Percentiles rank a stretch among this genome's conserved stretches.
Conservation (phyloP, 2,797 vertebrate genomes). For the Alcedo quadribrachys region DNA sequence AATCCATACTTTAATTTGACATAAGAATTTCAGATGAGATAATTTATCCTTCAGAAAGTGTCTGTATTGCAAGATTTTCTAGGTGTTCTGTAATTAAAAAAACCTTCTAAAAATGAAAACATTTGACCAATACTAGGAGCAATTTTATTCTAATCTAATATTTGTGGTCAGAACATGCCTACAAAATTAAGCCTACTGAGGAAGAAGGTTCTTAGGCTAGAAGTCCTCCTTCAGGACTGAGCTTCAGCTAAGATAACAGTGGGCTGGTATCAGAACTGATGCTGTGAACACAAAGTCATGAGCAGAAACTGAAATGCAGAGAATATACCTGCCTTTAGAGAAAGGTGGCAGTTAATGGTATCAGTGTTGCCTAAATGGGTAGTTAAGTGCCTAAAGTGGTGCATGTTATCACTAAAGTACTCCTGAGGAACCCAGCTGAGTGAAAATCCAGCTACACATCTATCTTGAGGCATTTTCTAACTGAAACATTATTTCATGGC, state of each 20-base stretch:
- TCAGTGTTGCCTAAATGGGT: not conserved
- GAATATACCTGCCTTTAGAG: not conserved
- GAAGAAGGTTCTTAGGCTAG: not conserved
- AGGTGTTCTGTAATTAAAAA: not conserved
- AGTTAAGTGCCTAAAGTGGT: slow-evolving; percentile 38
- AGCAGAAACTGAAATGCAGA: not conserved
- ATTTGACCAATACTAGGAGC: not conserved
- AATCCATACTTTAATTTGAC: not conserved
- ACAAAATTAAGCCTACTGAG: not conserved
- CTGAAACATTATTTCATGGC: not conserved
- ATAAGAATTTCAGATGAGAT: not conserved
- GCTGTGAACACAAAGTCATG: not conserved
- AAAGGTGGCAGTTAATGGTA: not conserved
- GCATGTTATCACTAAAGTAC: slow-evolving; percentile 26
- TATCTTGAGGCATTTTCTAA: slow-evolving; percentile 40
- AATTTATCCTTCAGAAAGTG: not conserved
- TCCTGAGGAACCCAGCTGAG: not conserved
- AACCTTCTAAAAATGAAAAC: not conserved
- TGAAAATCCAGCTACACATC: slow-evolving; percentile 9
- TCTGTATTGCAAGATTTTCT: not conserved
- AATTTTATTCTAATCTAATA: not conserved
- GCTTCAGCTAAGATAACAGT: not conserved
- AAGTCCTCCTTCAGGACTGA: not conserved
- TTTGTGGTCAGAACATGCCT: not conserved
- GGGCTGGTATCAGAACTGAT: not conserved